Evolutionary conservation across 2,113 vertebrate genomes (phyloP).

Genomic region (Callaeas wilsoni): DNA sequence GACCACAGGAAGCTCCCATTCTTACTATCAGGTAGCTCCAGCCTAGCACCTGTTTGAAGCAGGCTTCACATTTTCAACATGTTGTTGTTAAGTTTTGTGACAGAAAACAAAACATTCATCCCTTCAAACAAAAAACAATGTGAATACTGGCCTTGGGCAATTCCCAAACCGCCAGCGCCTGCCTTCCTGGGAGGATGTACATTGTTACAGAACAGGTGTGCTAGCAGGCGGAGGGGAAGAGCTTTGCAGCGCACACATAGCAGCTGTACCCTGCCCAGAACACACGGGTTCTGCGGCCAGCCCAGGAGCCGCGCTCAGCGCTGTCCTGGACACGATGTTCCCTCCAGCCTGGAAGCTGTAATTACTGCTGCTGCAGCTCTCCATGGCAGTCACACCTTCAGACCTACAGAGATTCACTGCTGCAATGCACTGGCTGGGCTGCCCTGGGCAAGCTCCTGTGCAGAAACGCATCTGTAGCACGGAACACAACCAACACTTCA

Average conservation of each 20-base stretch:
- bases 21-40: background rate
- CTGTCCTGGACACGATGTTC: background rate
- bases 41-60: background rate
- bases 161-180: background rate
- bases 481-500: background rate
- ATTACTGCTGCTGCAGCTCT: background rate
- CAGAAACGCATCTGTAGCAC: background rate
- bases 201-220: background rate
- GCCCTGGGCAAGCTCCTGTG: background rate
- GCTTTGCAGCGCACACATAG: background rate
- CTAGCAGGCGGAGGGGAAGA: background rate
- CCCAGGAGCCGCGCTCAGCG: background rate
- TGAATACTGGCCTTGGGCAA: background rate
- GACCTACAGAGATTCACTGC: background rate
- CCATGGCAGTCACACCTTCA: background rate
- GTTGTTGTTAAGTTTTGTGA: background rate
- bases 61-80: background rate
- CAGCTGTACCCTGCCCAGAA: background rate
- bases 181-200: background rate
- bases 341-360: background rate
- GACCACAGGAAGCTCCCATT: background rate
- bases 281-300: background rate
- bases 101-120: background rate
- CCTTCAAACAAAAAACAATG: background rate
- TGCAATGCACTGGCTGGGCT: background rate